phyloP scores from a whole-genome alignment of 2,797 vertebrate species.

The Halcyon leucocephala region DNA sequence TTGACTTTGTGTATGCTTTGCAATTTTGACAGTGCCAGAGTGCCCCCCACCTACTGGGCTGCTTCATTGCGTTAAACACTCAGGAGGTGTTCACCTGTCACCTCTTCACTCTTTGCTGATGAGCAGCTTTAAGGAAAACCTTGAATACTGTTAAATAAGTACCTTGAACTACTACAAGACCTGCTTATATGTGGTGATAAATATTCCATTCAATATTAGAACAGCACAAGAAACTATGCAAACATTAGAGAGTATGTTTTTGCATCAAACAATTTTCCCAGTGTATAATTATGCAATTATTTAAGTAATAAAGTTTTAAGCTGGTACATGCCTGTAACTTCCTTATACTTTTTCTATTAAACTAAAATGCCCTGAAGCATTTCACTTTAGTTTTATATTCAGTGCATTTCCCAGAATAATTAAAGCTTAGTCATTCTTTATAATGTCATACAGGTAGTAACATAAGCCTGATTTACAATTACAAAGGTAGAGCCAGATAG shows the following conservation, averaged over 20 bases:
- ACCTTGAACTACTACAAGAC: background rate
- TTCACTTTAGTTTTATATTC: constrained; percentile 24
- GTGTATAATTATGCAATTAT: constrained; percentile 41
- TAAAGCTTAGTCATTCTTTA: constrained; percentile 43
- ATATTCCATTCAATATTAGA: background rate
- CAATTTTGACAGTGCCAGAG: background rate
- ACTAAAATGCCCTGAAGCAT: constrained; percentile 26
- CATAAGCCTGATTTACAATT: background rate
- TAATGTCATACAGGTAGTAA: constrained; percentile 12
- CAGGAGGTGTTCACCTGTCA: background rate
- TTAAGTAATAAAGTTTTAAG: constrained; percentile 55
- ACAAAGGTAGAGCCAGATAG: background rate
- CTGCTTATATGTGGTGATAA: background rate
- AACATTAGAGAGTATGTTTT: background rate
- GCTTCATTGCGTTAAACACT: background rate
- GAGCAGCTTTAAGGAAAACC: background rate
- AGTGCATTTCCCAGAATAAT: constrained; percentile 56
- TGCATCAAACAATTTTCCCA: background rate
- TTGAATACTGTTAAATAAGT: background rate
- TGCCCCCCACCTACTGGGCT: background rate
- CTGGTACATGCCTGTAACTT: constrained; percentile 21
- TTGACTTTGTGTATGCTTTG: background rate
- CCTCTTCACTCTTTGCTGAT: background rate
- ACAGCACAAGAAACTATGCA: background rate
- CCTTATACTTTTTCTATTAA: constrained; percentile 41